Conservation (phyloP, 2,888 invertebrate genomes). For the Dromius quadrimaculatus region DNA sequence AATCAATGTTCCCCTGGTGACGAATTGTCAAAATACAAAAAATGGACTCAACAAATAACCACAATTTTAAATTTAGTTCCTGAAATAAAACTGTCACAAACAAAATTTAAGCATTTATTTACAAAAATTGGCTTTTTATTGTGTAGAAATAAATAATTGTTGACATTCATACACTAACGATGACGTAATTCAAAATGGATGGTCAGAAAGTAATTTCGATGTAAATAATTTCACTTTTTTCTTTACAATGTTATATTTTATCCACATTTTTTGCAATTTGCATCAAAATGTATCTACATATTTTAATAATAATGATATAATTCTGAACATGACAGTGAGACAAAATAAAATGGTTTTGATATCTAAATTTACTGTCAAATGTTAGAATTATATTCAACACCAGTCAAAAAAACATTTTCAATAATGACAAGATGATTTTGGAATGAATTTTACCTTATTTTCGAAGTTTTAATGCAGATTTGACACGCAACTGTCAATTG, state of each 20-base stretch:
- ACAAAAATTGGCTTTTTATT: too few species aligned
- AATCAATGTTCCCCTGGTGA: too few species aligned
- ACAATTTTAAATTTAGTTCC: too few species aligned
- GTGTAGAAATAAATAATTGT: too few species aligned
- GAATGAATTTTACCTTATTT: constrained; percentile 34
- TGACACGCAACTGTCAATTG: background rate
- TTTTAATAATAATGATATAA: constrained; percentile 4
- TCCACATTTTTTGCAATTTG: constrained; percentile 33
- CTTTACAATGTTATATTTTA: constrained; percentile 31
- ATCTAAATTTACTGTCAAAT: constrained; percentile 8
- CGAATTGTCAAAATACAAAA: too few species aligned
- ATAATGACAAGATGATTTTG: constrained; percentile 28
- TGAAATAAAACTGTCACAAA: too few species aligned
- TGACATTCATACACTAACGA: too few species aligned
- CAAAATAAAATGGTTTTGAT: background rate
- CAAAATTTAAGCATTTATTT: too few species aligned
- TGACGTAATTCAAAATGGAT: too few species aligned
- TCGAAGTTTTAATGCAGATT: background rate
- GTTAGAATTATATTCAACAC: constrained; percentile 28
- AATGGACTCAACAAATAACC: too few species aligned
- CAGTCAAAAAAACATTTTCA: constrained; percentile 17
- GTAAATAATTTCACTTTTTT: constrained; percentile 2
- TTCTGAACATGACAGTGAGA: constrained; percentile 2
- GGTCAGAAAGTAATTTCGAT: too few species aligned
- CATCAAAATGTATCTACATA: constrained; percentile 46